Evolutionary conservation across 2,888 invertebrate genomes (phyloP).

Genomic region (Amblyjoppa fuscipennis): DNA sequence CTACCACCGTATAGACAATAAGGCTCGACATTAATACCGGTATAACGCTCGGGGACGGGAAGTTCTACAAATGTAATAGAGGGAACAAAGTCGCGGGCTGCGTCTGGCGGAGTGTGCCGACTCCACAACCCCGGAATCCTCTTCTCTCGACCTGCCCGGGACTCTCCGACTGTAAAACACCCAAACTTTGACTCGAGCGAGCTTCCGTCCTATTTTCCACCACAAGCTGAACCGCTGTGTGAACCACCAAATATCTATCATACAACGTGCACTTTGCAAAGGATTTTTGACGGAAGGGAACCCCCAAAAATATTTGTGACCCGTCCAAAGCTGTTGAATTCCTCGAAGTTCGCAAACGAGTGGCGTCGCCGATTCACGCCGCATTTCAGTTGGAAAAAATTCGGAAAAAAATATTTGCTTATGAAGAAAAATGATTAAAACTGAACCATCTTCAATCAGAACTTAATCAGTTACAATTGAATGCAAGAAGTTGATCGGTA

Average conservation of each 20-base stretch:
- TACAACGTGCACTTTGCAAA: not conserved
- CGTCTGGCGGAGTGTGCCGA: not conserved
- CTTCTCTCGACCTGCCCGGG: not conserved
- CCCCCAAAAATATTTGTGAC: not conserved
- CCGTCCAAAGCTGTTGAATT: not conserved
- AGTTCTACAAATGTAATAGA: constrained; percentile 23
- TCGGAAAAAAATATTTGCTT: not conserved
- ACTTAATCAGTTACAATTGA: too few species aligned
- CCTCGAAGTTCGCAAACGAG: not conserved
- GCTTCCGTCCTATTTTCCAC: constrained; percentile 14
- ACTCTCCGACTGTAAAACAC: constrained; percentile 22
- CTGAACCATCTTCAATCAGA: too few species aligned
- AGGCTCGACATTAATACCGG: not conserved
- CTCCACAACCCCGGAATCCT: not conserved
- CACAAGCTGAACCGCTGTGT: not conserved
- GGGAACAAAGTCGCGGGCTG: constrained; percentile 16
- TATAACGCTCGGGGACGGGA: not conserved
- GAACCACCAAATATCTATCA: not conserved
- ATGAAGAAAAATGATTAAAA: too few species aligned
- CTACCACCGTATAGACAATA: not conserved
- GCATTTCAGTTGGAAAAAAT: not conserved
- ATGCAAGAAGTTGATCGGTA: too few species aligned
- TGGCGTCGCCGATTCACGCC: not conserved
- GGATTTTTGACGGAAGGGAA: not conserved
- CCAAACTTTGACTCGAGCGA: constrained; percentile 1